phyloP scores from a whole-genome alignment of 2,797 vertebrate genomes.

The Pelodytes ibericus region DNA sequence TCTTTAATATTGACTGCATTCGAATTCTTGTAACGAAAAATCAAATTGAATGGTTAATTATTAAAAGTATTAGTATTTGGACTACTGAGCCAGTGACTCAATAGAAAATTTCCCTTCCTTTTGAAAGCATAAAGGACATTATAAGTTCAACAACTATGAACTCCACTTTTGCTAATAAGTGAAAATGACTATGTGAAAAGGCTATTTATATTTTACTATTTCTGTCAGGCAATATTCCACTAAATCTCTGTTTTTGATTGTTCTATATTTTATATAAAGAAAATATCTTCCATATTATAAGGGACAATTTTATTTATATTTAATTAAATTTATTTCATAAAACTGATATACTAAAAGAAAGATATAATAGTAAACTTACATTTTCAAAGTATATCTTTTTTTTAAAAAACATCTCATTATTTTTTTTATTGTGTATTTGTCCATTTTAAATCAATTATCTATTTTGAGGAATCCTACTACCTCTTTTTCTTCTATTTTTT shows the following conservation, averaged over 20 bases:
- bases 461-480: too few relatives aligned
- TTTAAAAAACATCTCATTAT: neutral
- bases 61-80: conserved; percentile 93
- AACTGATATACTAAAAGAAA: conserved; percentile 31
- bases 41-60: conserved; percentile 96
- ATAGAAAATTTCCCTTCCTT: conserved; percentile 42
- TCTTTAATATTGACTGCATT: conserved; percentile 91
- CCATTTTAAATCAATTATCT: too few relatives aligned
- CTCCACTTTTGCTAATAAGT: conserved; percentile 50
- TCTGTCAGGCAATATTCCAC: conserved; percentile 67
- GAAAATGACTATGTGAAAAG: conserved; percentile 56
- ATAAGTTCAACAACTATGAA: conserved; percentile 53
- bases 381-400: neutral
- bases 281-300: conserved; percentile 56
- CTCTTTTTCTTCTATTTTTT: conserved; percentile 29
- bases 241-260: conserved; percentile 62
- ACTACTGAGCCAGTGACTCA: conserved; percentile 84
- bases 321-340: conserved; percentile 44
- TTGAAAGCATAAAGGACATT: conserved; percentile 40
- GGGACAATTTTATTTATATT: conserved; percentile 58
- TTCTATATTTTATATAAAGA: conserved; percentile 69
- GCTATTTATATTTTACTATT: conserved; percentile 69
- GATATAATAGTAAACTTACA: conserved; percentile 6
- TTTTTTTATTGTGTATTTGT: conserved; percentile 25
- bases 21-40: conserved; percentile 90